Conservation (phyloP, 2,113 vertebrate species). For the Tiliqua scincoides region DNA sequence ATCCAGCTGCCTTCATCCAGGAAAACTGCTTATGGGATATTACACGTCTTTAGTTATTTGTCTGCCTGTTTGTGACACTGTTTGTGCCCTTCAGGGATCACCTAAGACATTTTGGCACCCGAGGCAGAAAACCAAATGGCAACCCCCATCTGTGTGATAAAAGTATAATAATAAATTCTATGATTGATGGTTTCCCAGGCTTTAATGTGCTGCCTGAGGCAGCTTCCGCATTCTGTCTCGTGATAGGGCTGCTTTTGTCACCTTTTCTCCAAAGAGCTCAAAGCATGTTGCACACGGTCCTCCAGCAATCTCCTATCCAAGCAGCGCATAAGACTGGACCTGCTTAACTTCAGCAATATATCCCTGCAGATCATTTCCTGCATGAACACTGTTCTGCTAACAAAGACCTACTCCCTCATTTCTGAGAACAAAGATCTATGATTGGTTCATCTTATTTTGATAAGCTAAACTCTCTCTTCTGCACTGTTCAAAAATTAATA, state of each 20-base stretch:
- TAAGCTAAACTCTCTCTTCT: neutral
- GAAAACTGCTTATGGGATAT: conserved; percentile 54
- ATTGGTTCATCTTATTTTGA: neutral
- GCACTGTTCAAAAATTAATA: neutral
- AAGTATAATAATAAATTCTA: neutral
- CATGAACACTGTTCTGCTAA: neutral
- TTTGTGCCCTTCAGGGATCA: neutral
- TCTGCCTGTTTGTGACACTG: neutral
- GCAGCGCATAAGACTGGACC: neutral
- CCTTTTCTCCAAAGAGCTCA: neutral
- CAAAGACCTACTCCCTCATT: conserved; percentile 16
- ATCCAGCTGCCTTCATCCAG: neutral
- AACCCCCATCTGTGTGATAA: neutral
- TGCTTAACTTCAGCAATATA: neutral
- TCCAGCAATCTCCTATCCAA: neutral
- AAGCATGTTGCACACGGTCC: neutral
- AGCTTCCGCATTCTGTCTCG: neutral
- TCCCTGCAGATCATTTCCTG: neutral
- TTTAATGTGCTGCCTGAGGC: neutral
- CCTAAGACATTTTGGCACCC: neutral
- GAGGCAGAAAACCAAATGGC: neutral
- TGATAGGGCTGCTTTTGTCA: neutral
- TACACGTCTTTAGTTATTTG: neutral
- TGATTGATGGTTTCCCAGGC: neutral
- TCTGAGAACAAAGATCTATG: neutral